Percentiles rank a stretch among this genome's conserved stretches.
phyloP scores from a whole-genome alignment of 1,140 invertebrate species.

The Brachionus sp. region DNA sequence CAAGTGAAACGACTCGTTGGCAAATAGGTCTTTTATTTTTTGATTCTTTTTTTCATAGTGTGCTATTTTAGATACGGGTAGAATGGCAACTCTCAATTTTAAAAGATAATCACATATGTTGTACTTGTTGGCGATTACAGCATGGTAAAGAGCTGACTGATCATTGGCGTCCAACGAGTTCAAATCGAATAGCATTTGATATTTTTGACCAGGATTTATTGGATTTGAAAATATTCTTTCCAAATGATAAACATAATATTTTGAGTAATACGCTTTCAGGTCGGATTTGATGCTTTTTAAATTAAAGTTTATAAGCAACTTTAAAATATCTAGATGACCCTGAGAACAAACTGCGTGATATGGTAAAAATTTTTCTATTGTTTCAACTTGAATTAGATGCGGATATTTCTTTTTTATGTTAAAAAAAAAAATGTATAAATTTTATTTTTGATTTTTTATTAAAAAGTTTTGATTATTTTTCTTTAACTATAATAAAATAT shows the following conservation, averaged over 20 bases:
- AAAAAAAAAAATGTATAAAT: neutral
- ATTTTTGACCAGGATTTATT: conserved; percentile 64
- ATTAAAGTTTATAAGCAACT: conserved; percentile 68
- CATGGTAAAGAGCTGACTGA: conserved; percentile 52
- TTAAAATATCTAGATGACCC: conserved; percentile 67
- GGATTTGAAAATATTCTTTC: conserved; percentile 70
- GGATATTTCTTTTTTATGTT: conserved; percentile 64
- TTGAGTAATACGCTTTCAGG: conserved; percentile 49
- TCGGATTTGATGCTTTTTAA: neutral
- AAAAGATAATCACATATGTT: conserved; percentile 51
- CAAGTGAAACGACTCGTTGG: neutral
- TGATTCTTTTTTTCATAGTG: neutral
- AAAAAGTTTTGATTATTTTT: neutral
- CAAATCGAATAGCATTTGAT: conserved; percentile 56
- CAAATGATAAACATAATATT: conserved; percentile 73
- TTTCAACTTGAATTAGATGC: conserved; percentile 67
- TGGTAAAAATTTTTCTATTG: conserved; percentile 85
- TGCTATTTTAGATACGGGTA: neutral
- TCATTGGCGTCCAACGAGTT: conserved; percentile 51
- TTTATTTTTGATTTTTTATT: neutral
- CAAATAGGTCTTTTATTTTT: neutral
- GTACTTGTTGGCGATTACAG: conserved; percentile 49
- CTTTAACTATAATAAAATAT: too few species aligned
- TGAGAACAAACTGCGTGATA: conserved; percentile 86
- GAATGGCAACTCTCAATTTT: neutral